Conservation (phyloP, 1,140 invertebrate genomes). For the Cydia splendana region DNA sequence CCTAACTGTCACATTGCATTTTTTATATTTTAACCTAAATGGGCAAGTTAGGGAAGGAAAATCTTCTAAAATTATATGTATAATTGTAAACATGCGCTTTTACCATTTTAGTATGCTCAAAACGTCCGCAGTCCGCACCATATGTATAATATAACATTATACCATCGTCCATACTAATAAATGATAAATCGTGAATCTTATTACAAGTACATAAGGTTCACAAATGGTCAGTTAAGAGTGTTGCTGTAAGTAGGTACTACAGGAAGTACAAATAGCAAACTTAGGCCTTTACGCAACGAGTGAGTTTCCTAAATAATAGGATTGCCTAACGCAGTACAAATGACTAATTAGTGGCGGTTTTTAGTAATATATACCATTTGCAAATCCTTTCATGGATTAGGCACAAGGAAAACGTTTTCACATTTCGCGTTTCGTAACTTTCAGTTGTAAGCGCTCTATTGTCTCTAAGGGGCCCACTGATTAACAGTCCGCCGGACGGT, state of each 20-base stretch:
- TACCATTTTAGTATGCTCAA: not conserved
- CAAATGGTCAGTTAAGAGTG: too few relatives aligned
- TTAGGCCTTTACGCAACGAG: not conserved
- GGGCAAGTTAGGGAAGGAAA: too few relatives aligned
- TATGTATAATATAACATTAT: too few relatives aligned
- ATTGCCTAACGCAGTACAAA: slow-evolving; percentile 10
- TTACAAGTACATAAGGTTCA: too few relatives aligned
- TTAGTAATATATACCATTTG: slow-evolving; percentile 19
- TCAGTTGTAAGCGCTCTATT: not conserved
- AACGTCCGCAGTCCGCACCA: not conserved
- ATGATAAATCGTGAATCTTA: not conserved
- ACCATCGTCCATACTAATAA: not conserved
- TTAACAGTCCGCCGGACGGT: too few relatives aligned
- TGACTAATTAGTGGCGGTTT: slow-evolving; percentile 2
- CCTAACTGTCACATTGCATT: too few relatives aligned
- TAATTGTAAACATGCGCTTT: not conserved
- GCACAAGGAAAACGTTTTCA: slow-evolving; percentile 27
- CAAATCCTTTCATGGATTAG: slow-evolving; percentile 22
- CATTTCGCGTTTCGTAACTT: not conserved
- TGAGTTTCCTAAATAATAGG: slow-evolving; percentile 6
- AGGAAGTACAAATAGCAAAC: not conserved
- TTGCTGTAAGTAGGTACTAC: not conserved
- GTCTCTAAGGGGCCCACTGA: too few relatives aligned
- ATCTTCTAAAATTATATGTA: too few relatives aligned
- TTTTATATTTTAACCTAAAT: too few relatives aligned